Base-by-base conservation (phyloP, 1,140 invertebrate species). In the Drosophila kurseongensis region DNA sequence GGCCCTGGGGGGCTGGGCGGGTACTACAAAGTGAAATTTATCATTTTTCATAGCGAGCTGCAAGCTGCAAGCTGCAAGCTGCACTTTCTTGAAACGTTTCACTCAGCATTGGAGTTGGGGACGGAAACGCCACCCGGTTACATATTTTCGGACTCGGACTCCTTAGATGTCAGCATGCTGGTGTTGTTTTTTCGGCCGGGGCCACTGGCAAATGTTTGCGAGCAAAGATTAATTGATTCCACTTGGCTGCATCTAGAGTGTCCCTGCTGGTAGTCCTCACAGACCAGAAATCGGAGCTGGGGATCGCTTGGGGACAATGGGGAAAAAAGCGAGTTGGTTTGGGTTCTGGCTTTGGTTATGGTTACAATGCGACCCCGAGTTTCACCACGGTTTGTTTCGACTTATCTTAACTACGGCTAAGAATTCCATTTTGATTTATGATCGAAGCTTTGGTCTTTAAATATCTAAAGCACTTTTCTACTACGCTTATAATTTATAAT, bases 51-150 rank as follows among this genome's bases (percentile, higher is more conserved):
- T 89, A 63, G 47, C 29, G 8, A 32, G 82, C 78, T 85, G 82
- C 29, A 32, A 32, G 82, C 78, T 85, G 82, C 82, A 86, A 7
- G 29, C 47, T 48, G 47, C 47, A 48, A 84, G 84, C 84, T 88
- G 84, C 84, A 88, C 80, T 88, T 88, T 88, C 82, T 71, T 88
- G 84, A 88, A 89, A 88, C 84, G 82, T 88, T 88, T 88, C 84
- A 88, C 84, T 88, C 84, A 88, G 78, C 61, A 60, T 23, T 41
- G 41, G 69, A 27, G 56, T 45, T 36, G 36, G 51, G 16, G 13
- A n/a, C 10, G 50, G 55, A 47, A 40, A 57, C 16, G 36, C 55
- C 57, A 44, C 47, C 57, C 42, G 61, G 63, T 58, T 54, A 80
- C 78, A 81, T 75, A 86, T 82, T 86, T 86, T 86, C 45, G 75